Base-by-base conservation (phyloP, 2,113 vertebrate genomes). In the Uria aalge region DNA sequence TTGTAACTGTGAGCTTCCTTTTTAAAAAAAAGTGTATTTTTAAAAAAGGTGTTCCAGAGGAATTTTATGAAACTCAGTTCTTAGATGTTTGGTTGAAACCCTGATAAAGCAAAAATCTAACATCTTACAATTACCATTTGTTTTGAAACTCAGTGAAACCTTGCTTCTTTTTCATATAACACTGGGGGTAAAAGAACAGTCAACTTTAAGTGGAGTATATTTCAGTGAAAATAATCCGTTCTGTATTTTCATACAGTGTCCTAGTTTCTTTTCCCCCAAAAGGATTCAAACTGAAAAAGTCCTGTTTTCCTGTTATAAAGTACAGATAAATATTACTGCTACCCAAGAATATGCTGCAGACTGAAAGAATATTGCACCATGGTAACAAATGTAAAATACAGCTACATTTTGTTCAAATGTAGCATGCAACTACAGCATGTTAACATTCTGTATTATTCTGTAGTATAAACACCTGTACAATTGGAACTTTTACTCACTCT, bases 401-500 rank as follows among this genome's bases (percentile, higher is more conserved):
- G 43, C 73, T 88, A 80, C 27, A 34, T 56, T 55, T 83, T 72
- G 63, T 80, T 80, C 79, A 72, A 79, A 57, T 12, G 40, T 15
- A 90, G 81, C 38, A n/a, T 29, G 43, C 30, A 68, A 34, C 72
- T 72, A 63, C 45, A 95, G 73, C 45, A 75, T 2, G 4, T 87
- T 82, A 88, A 95, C 19, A 90, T 84, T 81, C 62, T 81, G 43
- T 6, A 71, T 82, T 56, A 89, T 80, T 83, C 59, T 92, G 56
- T 36, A 95, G 43, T 11, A 96, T 32, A 94, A 96, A 89, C 90
- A 96, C 93, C 95, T 97, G 53, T 74, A 94, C 75, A 90, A 86
- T 67, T 69, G 62, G 56, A 96, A 97, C 94, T 96, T 94, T 97
- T 98, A 98, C 98, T 98, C 97, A 97, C 97, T 97, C 96, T 97